These are phyloP conservation scores for Hoplodrina ambigua DNA, from an alignment of 2,888 invertebrate genomes.

Conservation along the genomic window DNA sequence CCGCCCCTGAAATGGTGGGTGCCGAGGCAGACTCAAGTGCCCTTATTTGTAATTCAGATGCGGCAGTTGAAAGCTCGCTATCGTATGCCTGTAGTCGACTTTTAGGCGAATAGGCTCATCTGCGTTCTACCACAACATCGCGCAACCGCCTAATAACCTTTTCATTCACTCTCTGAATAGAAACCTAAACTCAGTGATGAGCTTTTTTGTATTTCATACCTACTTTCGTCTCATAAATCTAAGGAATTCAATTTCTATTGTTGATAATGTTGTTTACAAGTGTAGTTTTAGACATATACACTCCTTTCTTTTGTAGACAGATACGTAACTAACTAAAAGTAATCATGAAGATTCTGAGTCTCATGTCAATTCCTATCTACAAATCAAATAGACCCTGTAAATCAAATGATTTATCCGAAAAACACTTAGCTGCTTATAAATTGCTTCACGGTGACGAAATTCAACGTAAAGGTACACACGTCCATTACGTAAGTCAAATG, in stretches of 20 bases:
- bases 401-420: neutral
- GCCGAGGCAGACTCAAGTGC: constrained; percentile 54
- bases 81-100: constrained; percentile 54
- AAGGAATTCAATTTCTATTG: neutral
- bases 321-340: neutral
- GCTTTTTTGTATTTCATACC: constrained; percentile 47
- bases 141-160: constrained; percentile 50
- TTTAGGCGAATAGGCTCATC: constrained; percentile 58
- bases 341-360: neutral
- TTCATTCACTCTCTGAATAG: constrained; percentile 53
- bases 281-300: neutral
- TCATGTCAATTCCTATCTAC: neutral
- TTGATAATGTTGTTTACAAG: constrained; percentile 7
- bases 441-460: constrained; percentile 2
- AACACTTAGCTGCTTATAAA: neutral
- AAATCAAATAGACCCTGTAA: neutral
- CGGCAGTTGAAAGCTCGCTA: constrained; percentile 61
- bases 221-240: constrained; percentile 34
- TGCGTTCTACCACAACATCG: constrained; percentile 47
- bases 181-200: constrained; percentile 52
- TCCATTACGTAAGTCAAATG: constrained; percentile 19
- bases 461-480: neutral
- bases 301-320: neutral
- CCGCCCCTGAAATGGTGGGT: constrained; percentile 53
- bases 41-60: constrained; percentile 78